These are phyloP conservation scores for Neodon shergylaensis DNA, from an alignment of 2,113 vertebrate genomes.

Conservation along the genomic window DNA sequence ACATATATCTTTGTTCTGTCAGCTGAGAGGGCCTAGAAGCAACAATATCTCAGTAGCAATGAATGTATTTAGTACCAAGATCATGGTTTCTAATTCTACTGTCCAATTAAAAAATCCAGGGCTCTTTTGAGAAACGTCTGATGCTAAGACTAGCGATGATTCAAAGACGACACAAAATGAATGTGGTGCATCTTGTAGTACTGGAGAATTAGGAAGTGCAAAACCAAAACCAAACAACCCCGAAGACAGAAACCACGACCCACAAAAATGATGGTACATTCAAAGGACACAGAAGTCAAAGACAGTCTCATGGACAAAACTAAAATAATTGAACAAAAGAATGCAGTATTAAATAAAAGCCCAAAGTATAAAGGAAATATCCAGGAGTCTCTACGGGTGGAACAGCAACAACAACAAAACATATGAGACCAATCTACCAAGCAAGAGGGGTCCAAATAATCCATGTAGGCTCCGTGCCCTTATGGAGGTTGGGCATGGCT, in stretches of 20 bases:
- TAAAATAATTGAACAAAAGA: not conserved
- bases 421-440: not conserved
- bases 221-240: not conserved
- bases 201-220: not conserved
- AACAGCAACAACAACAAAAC: not conserved
- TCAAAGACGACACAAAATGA: not conserved
- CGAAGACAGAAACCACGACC: not conserved
- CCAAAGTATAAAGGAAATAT: not conserved
- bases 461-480: not conserved
- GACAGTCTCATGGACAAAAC: not conserved
- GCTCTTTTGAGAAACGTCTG: not conserved
- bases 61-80: not conserved
- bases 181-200: not conserved
- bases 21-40: not conserved
- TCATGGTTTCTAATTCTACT: not conserved
- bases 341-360: not conserved
- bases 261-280: not conserved
- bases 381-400: not conserved
- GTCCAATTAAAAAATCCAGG: not conserved
- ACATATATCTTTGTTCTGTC: not conserved
- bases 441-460: not conserved
- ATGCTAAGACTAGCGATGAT: not conserved
- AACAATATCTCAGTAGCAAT: not conserved
- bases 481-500: not conserved
- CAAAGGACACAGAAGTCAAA: not conserved